Evolutionary conservation across 2,797 vertebrate genomes (phyloP).

Genomic region (Hippoglossus hippoglossus): DNA sequence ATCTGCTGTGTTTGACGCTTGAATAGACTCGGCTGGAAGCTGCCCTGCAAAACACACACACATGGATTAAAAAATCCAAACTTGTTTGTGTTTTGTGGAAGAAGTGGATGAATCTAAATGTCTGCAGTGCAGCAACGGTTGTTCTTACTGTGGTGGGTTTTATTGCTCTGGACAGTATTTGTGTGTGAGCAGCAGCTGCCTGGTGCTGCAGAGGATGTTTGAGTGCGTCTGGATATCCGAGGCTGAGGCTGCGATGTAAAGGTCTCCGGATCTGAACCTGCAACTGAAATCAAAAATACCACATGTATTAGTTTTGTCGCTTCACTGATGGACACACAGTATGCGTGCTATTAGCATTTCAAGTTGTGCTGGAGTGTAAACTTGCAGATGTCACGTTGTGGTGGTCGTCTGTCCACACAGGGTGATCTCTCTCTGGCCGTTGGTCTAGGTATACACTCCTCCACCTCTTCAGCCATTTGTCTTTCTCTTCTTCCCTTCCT

Average conservation of each 20-base stretch:
- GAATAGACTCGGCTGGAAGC: constrained; percentile 5
- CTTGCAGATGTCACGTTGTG: constrained; percentile 61
- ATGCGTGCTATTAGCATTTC: no score
- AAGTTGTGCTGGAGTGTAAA: background rate
- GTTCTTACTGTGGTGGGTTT: constrained; percentile 76
- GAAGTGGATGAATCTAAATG: background rate
- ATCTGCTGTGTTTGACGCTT: constrained; percentile 17
- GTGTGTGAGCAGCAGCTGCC: constrained; percentile 5
- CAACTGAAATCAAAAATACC: constrained; percentile 31
- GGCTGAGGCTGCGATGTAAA: background rate
- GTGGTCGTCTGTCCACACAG: constrained; percentile 61
- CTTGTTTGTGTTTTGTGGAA: no score
- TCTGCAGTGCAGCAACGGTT: no score
- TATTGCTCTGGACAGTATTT: constrained; percentile 41
- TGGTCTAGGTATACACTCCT: background rate
- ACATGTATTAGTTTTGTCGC: background rate
- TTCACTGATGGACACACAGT: no score
- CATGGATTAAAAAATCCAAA: no score
- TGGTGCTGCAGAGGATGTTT: constrained; percentile 13
- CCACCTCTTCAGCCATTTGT: background rate
- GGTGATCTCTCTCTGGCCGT: constrained; percentile 55
- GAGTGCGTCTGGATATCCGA: constrained; percentile 61
- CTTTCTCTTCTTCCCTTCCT: constrained; percentile 24
- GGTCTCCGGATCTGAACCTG: constrained; percentile 34
- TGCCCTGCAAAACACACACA: constrained; percentile 47